Percentiles rank a stretch among this genome's conserved stretches.
Evolutionary conservation across 2,888 invertebrate species (phyloP).

Genomic region (Thymelicus lineola): DNA sequence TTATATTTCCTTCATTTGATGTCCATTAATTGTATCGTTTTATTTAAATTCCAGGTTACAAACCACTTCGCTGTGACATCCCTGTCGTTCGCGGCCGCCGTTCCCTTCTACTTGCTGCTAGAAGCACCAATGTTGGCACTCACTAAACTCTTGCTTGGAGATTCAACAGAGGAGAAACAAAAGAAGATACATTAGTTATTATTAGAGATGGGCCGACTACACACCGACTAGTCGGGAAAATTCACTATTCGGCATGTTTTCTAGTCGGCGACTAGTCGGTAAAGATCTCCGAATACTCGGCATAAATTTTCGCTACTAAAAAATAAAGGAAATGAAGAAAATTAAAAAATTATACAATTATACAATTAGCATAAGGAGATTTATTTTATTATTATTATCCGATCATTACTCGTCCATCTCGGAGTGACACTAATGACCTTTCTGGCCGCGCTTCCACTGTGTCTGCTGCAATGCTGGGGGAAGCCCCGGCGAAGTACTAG

Average conservation of each 20-base stretch:
- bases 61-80: constrained; percentile 41
- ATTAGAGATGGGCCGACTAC: too few relatives aligned
- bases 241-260: too few relatives aligned
- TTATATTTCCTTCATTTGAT: too few relatives aligned
- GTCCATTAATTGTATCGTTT: too few relatives aligned
- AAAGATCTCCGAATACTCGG: too few relatives aligned
- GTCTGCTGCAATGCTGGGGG: constrained; percentile 50
- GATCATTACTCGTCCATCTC: constrained; percentile 41
- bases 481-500: constrained; percentile 41
- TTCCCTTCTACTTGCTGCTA: constrained; percentile 47
- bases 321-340: too few relatives aligned
- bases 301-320: too few relatives aligned
- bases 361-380: too few relatives aligned
- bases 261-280: too few relatives aligned
- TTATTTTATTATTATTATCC: constrained; percentile 22
- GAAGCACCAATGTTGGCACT: constrained; percentile 46
- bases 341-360: too few relatives aligned
- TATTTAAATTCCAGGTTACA: constrained; percentile 42
- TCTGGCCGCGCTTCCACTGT: constrained; percentile 44
- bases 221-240: too few relatives aligned
- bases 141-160: background rate
- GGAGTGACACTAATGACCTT: constrained; percentile 42
- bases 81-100: too few relatives aligned
- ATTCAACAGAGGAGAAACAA: background rate
- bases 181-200: constrained; percentile 7